phyloP scores from a whole-genome alignment of 2,113 vertebrate species.

The Microcebus ravelobensis region DNA sequence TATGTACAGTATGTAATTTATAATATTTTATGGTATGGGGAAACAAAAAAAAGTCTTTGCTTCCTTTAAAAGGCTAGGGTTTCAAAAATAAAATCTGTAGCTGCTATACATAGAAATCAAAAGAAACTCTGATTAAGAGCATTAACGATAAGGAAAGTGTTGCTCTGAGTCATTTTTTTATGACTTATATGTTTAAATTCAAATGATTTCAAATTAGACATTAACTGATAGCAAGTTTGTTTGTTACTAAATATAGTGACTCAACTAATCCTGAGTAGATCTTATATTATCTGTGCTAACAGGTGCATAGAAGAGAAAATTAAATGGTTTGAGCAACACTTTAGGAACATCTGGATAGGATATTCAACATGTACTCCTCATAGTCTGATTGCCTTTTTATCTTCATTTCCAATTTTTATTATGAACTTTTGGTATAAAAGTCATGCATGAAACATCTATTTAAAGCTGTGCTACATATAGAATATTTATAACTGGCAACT shows the following conservation, averaged over 20 bases:
- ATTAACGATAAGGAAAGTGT: neutral
- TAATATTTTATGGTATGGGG: neutral
- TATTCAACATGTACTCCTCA: constrained; percentile 46
- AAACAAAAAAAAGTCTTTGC: constrained; percentile 18
- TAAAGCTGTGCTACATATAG: constrained; percentile 17
- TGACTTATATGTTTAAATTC: constrained; percentile 73
- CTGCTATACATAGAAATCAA: constrained; percentile 65
- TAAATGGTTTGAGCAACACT: constrained; percentile 34
- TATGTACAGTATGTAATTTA: constrained; percentile 22
- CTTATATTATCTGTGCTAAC: constrained; percentile 56
- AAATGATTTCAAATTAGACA: constrained; percentile 77
- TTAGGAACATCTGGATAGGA: constrained; percentile 59
- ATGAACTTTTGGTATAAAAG: constrained; percentile 41
- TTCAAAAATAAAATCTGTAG: constrained; percentile 65
- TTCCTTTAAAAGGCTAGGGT: constrained; percentile 42
- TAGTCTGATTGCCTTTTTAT: constrained; percentile 44
- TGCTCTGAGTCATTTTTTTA: constrained; percentile 67
- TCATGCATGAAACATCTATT: neutral
- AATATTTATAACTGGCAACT: constrained; percentile 32
- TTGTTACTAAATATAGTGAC: constrained; percentile 61
- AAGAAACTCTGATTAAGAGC: constrained; percentile 73
- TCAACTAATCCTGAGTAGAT: constrained; percentile 54
- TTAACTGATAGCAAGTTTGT: constrained; percentile 70
- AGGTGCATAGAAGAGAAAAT: constrained; percentile 55
- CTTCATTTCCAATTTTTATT: constrained; percentile 42